These are phyloP conservation scores for Aphelinus atriplicis DNA, from an alignment of 1,140 invertebrate genomes.

Conservation along the genomic window DNA sequence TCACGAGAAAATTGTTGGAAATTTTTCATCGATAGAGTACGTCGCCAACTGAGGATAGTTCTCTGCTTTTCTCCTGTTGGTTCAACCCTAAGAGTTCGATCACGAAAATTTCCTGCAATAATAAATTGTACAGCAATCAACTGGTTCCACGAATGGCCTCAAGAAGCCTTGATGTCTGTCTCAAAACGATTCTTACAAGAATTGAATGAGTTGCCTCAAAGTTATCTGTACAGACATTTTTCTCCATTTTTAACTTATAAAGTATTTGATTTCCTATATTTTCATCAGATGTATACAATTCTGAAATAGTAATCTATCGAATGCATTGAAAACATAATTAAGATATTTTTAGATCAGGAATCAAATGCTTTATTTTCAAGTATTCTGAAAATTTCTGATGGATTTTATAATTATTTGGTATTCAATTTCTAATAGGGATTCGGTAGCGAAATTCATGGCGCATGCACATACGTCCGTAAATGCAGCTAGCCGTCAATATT, in stretches of 20 bases:
- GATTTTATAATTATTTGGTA: no score
- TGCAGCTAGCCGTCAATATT: constrained; percentile 84
- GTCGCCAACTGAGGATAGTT: constrained; percentile 89
- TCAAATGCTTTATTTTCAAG: no score
- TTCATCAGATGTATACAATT: not conserved
- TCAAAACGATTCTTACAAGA: constrained; percentile 88
- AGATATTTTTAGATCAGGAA: constrained; percentile 3
- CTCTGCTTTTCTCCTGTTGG: constrained; percentile 95
- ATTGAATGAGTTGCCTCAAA: constrained; percentile 80
- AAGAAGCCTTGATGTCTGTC: constrained; percentile 93
- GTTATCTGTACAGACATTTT: constrained; percentile 55
- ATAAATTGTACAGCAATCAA: constrained; percentile 95
- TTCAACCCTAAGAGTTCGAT: constrained; percentile 87
- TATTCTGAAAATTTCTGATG: no score
- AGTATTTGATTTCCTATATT: not conserved
- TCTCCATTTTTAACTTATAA: constrained; percentile 24
- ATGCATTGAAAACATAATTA: constrained; percentile 2
- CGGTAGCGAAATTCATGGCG: constrained; percentile 92
- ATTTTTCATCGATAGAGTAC: constrained; percentile 95
- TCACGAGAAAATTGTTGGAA: constrained; percentile 97
- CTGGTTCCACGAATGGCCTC: constrained; percentile 99
- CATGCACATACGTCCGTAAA: constrained; percentile 94
- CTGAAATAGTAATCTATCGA: not conserved
- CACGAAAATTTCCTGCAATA: constrained; percentile 94
- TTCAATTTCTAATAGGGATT: constrained; percentile 70